phyloP scores from a whole-genome alignment of 2,797 vertebrate species.

The Pterois miles region DNA sequence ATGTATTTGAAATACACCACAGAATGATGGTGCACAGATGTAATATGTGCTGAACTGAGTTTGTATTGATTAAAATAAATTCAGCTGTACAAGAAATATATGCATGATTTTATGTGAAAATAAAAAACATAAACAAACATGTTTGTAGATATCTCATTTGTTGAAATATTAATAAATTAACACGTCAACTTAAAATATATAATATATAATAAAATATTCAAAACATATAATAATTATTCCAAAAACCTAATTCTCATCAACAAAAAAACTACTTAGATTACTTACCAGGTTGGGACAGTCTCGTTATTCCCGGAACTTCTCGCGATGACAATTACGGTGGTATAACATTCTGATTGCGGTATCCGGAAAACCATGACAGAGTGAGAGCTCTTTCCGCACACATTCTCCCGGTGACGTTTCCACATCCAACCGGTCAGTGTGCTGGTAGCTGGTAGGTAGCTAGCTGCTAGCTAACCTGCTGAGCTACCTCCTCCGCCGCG shows the following conservation, averaged over 20 bases:
- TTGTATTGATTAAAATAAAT: background rate
- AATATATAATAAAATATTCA: too few species aligned
- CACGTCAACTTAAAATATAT: too few species aligned
- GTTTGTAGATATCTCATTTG: too few species aligned
- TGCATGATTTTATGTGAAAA: background rate
- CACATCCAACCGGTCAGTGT: conserved; percentile 10
- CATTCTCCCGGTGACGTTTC: conserved; percentile 53
- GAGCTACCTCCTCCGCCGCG: conserved; percentile 7
- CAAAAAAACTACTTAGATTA: too few species aligned
- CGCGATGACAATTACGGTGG: background rate
- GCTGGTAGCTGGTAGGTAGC: conserved; percentile 37
- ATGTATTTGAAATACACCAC: too few species aligned
- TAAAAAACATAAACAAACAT: too few species aligned
- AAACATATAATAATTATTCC: too few species aligned
- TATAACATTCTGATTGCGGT: background rate
- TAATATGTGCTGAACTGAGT: too few species aligned
- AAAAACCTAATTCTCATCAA: too few species aligned
- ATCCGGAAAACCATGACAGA: conserved; percentile 36
- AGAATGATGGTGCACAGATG: too few species aligned
- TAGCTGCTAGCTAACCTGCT: conserved; percentile 44
- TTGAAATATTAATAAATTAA: too few species aligned
- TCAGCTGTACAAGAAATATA: background rate
- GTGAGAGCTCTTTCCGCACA: conserved; percentile 42
- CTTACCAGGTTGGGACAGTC: too few species aligned
- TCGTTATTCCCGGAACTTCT: background rate